These are phyloP conservation scores for Synanthedon vespiformis DNA, from an alignment of 2,888 invertebrate species.

Conservation along the genomic window DNA sequence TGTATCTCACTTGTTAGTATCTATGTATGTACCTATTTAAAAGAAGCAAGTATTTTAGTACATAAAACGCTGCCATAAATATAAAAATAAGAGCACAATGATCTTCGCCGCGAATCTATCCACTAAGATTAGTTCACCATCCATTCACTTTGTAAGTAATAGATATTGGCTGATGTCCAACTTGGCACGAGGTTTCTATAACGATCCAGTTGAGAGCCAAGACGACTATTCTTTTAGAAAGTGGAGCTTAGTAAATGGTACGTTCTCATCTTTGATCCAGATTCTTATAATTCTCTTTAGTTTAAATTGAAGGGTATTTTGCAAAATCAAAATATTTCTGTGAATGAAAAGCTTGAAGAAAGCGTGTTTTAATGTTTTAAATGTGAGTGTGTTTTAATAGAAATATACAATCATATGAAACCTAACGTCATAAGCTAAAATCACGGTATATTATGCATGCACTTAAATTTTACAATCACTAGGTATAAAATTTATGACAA, in stretches of 20 bases:
- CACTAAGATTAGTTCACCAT: not conserved
- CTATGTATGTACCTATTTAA: not conserved
- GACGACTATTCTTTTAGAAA: not conserved
- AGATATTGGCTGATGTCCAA: constrained; percentile 11
- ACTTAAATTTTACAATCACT: too few relatives aligned
- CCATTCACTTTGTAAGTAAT: constrained; percentile 4
- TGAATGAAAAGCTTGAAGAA: too few relatives aligned
- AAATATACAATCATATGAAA: too few relatives aligned
- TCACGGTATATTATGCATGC: too few relatives aligned
- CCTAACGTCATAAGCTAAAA: too few relatives aligned
- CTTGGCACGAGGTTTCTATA: constrained; percentile 7
- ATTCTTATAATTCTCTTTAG: too few relatives aligned
- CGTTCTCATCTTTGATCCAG: too few relatives aligned
- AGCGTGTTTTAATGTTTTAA: too few relatives aligned
- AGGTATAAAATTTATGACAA: too few relatives aligned
- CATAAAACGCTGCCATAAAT: constrained; percentile 7
- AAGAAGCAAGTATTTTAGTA: constrained; percentile 39
- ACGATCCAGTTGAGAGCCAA: not conserved
- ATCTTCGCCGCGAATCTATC: not conserved
- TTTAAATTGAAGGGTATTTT: too few relatives aligned
- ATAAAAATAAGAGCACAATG: not conserved
- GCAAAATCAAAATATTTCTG: too few relatives aligned
- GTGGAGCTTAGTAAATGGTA: not conserved
- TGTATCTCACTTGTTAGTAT: not conserved
- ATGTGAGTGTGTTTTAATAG: too few relatives aligned